Evolutionary conservation across 1,140 invertebrate species (phyloP), one percentile per base, ranked within the genome.

Genomic region (Calliphora vicina): DNA sequence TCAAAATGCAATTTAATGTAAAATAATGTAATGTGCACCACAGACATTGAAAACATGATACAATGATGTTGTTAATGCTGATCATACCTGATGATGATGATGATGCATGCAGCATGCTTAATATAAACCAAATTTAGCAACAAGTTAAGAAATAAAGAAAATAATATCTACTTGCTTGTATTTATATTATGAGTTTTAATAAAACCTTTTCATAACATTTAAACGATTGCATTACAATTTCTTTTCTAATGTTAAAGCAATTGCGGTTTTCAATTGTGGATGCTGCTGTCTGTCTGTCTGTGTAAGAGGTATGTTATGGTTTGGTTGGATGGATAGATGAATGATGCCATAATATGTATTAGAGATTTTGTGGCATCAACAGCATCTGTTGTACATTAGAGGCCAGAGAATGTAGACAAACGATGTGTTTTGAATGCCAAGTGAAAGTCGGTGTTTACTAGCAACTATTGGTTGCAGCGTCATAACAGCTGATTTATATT

Each of bases 1-100:
- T 67, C 61, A 67, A 67, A 67, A 67, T 67, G 61, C 61, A 67
- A 67, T 67, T 67, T 67, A 67, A 67, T 67, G 61, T 67, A 67
- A 67, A 23, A 67, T 67, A 67, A 67, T 67, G 61, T 23, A 67
- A 67, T 67, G 35, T 35, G 20, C 61, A 67, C 17, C 23, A 50
- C 23, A 67, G n/a, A 67, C 50, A 57, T 35, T 35, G 35, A 35
- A 35, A 57, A 57, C 50, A 57, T n/a, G 5, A 57, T 17, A n/a
- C 15, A n/a, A 57, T 57, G 50, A 57, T 57, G 45, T 15, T 57
- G 4, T 35, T 5, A 35, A 8, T 5, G 6, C 10, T 35, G 35
- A 35, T 35, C 35, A 35, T 35, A 35, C 35, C 35, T 35, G 2
- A 57, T 57, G 50, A 13, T 57, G 15, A n/a, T 17, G 15, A 57